These are phyloP conservation scores for Lepus europaeus DNA, from an alignment of 2,113 vertebrate species.

Conservation along the genomic window DNA sequence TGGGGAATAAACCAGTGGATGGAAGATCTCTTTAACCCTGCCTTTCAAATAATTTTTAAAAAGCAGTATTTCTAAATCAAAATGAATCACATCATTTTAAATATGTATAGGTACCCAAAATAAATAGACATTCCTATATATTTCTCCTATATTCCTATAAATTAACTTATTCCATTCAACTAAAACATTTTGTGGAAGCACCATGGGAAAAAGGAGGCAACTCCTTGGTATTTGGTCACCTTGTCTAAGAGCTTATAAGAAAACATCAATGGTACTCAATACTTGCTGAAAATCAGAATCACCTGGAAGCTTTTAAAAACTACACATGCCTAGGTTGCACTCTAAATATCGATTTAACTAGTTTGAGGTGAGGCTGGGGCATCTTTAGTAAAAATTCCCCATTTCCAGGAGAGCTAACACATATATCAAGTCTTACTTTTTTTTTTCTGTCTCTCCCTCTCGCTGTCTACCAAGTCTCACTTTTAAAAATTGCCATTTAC, in stretches of 20 bases:
- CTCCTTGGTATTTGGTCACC: background rate
- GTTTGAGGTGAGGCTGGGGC: background rate
- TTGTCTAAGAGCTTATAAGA: background rate
- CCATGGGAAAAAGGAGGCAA: background rate
- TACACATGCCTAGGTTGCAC: background rate
- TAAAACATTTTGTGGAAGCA: constrained; percentile 55
- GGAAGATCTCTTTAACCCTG: too few species aligned
- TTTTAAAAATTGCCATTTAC: constrained; percentile 39
- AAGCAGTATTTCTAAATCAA: constrained; percentile 42
- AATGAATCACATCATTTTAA: background rate
- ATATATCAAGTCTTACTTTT: background rate
- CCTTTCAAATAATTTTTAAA: background rate
- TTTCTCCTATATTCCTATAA: constrained; percentile 4
- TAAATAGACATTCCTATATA: background rate
- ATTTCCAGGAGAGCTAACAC: constrained; percentile 27
- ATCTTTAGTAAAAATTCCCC: constrained; percentile 11
- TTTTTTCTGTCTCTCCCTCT: too few species aligned
- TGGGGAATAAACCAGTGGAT: too few species aligned
- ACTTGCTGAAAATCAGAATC: constrained; percentile 22
- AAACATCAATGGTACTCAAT: background rate
- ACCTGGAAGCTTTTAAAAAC: background rate
- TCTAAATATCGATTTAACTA: background rate
- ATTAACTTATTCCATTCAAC: constrained; percentile 8
- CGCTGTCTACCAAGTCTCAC: background rate
- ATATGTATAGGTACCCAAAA: constrained; percentile 3